Conservation (phyloP, 2,113 vertebrate species). For the Brachypodius melanocephalos region DNA sequence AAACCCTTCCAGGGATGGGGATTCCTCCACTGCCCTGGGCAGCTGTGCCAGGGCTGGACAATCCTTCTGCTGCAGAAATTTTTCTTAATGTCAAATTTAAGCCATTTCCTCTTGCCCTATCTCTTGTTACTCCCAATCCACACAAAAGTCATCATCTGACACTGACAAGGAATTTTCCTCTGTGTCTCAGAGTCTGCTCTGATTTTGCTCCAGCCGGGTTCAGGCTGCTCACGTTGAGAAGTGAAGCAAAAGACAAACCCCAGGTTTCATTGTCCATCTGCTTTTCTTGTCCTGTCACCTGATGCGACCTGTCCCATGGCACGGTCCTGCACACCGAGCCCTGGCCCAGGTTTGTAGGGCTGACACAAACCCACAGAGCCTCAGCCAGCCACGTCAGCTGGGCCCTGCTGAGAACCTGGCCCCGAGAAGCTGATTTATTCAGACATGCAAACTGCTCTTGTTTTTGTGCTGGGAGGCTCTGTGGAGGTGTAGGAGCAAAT, state of each 20-base stretch:
- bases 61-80: background rate
- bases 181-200: background rate
- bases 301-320: background rate
- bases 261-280: background rate
- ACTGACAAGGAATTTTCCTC: background rate
- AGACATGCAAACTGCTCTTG: background rate
- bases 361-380: background rate
- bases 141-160: background rate
- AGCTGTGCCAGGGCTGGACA: background rate
- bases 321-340: background rate
- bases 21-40: background rate
- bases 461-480: background rate
- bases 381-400: background rate
- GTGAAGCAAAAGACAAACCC: background rate
- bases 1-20: background rate
- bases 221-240: background rate
- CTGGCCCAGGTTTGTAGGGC: background rate
- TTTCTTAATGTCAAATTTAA: background rate
- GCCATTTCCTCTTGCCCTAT: background rate
- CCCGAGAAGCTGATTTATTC: background rate
- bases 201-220: background rate
- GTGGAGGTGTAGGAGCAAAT: conserved; percentile 9
- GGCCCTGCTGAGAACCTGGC: conserved; percentile 29
- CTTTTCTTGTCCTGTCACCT: background rate
- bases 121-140: background rate